Base-by-base conservation (phyloP, 2,888 invertebrate species). In the Anoplius nigerrimus region DNA sequence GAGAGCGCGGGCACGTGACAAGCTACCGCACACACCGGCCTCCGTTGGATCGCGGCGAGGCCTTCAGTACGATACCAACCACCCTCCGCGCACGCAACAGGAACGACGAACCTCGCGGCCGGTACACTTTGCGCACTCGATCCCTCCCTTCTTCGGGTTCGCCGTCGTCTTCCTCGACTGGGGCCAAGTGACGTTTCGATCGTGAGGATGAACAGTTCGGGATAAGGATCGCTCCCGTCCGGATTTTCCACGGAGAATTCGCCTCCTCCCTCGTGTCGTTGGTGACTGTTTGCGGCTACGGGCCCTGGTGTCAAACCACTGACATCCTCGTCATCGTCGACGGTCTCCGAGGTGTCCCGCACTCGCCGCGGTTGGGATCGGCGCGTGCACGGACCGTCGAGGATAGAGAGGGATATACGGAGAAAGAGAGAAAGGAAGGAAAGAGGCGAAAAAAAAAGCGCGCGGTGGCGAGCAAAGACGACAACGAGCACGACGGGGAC, bases 11-110 rank as follows among this genome's bases (percentile, higher is more conserved):
- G 88, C 88, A 88, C 88, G 88, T 88, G 88, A 88, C 88, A 88
- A 81, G 84, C 86, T 87, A 87, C 87, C 87, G 88, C 88, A 87
- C 87, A 87, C 88, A 87, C 88, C 86, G 86, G 88, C 80, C 81
- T 77, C 69, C 71, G 77, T 84, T 84, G 85, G 82, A 87, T 84
- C 86, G 84, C 79, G 79, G 83, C 83, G 83, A 82, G 82, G 81
- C 76, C 79, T 86, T 88, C 88, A 88, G 88, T 88, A 85, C 88
- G 88, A 88, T 87, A 88, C 85, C 87, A 88, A 79, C 88, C 88
- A 86, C 86, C 88, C 88, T 87, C 83, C 87, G 88, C 85, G 88
- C 84, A 84, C 85, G 86, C 88, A 88, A 83, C 84, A 79, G 74
- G 75, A 79, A 76, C 81, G 71, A 70, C 63, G 57, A 72, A 72